These are phyloP conservation scores for Panulirus ornatus DNA, from an alignment of 1,140 invertebrate genomes.

Conservation along the genomic window DNA sequence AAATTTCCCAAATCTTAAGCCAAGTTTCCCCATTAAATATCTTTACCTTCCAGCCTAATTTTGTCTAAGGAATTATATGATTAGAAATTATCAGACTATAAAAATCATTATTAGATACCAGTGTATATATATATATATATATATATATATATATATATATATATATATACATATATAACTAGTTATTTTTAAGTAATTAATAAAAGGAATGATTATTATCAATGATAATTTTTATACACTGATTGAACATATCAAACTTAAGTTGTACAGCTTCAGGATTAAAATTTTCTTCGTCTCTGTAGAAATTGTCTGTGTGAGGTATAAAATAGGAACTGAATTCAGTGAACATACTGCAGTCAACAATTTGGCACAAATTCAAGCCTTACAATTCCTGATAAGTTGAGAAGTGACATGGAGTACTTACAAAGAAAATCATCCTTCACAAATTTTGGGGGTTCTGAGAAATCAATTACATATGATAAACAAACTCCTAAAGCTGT, in stretches of 20 bases:
- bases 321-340: conserved; percentile 20
- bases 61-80: no score
- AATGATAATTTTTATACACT: no score
- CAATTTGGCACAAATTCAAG: conserved; percentile 10
- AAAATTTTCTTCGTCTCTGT: background rate
- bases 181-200: no score
- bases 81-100: no score
- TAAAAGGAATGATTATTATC: no score
- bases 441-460: background rate
- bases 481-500: background rate
- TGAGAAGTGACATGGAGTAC: background rate
- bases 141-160: no score
- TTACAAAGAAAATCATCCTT: background rate
- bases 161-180: no score
- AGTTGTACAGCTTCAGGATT: no score
- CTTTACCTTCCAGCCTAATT: background rate
- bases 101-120: no score
- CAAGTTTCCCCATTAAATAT: background rate
- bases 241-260: no score
- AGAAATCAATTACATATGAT: background rate
- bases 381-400: background rate
- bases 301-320: background rate
- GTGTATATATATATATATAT: no score
- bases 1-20: conserved; percentile 5
- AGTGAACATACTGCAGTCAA: background rate